Base-by-base conservation (phyloP, 2,888 invertebrate genomes). In the Cryptocephalus primarius region DNA sequence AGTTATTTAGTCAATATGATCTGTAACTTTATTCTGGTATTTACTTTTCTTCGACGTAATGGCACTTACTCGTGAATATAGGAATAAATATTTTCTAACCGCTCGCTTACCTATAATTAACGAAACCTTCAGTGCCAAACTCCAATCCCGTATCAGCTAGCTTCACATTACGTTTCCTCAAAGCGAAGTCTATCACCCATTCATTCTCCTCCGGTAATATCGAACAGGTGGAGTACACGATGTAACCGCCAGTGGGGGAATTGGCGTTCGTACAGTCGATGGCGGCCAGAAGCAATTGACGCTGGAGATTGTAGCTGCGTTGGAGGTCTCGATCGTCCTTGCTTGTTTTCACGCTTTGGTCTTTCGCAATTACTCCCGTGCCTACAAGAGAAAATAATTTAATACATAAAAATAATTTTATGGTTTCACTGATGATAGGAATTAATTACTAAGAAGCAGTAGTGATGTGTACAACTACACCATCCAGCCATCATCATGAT, bases 211-310 rank as follows among this genome's bases (percentile, higher is more conserved):
- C 99, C 0, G 95, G 90, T 60, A 97, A 72, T 55, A 99, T 83
- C 1, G 99, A 99, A 71, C 99, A 99, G 0, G 99, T 99, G 0
- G 97, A 99, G 70, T 99, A 99, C 1, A 99, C 96, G 51, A 99
- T 77, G 64, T 90, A 90, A 9, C 97, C 96, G 33, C 97, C 99
- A 11, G 88, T 83, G 47, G 84, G 75, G 0, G 96, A 95, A 60
- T 88, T 89, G 1, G 93, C 90, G 72, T 92, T 89, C 39, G 91
- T 82, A 62, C 89, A 89, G 72, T 99, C 99, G 55, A 99, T 95
- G n/a, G 99, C 99, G 4, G 93, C 85, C 45, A 97, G 71, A 4
- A 99, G 73, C 31, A 99, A 74, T 65, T 96, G 88, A 45, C 92
- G 80, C 70, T 99, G 99, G 42, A 97, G 73, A 58, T 90, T 94